Evolutionary conservation across 2,113 vertebrate genomes (phyloP), one percentile per base, ranked within the genome.

Genomic region (Platichthys stellatus): DNA sequence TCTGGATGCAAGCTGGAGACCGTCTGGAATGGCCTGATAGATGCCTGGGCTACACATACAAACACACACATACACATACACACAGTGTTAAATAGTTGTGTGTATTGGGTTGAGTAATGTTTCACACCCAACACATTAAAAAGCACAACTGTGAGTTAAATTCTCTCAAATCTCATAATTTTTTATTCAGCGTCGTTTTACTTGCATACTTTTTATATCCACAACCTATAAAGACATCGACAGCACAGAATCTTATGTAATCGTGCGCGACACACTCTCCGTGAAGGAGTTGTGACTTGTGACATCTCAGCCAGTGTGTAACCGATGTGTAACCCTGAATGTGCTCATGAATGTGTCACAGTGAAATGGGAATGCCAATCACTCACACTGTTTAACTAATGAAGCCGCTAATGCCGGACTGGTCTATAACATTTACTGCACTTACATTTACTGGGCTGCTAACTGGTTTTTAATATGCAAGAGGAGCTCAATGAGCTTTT

Each of bases 1-100:
- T 93, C 91, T 92, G 90, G 89, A 91, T 73, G 58, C 87, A 89
- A 86, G 89, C 87, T 90, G 89, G 83, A 88, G 87, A 81, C 86
- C 87, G 81, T 92, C 88, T 92, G 88, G 81, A 88, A 72, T 78
- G 69, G 28, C 74, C 88, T 82, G 60, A 89, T 83, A 85, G 85
- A 77, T 28, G 66, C 76, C 26, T 40, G 15, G 63, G 62, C 64
- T 14, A 61, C 67, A 74, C 53, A 66, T 58, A 69, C 65, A 54
- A 51, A 69, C 43, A 69, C 66, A 65, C 65, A 75, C 43, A 56
- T 56, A 68, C 70, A 59, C 54, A 57, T 12, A 23, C 54, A 23
- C 12, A 57, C 21, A 2, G 51, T 54, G 49, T 54, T n/a, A 43
- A 43, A 43, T 13, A 43, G 40, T 13, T 24, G 21, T 60, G 24